Base-by-base conservation (phyloP, 2,113 vertebrate species). In the Oxyruncus cristatus region DNA sequence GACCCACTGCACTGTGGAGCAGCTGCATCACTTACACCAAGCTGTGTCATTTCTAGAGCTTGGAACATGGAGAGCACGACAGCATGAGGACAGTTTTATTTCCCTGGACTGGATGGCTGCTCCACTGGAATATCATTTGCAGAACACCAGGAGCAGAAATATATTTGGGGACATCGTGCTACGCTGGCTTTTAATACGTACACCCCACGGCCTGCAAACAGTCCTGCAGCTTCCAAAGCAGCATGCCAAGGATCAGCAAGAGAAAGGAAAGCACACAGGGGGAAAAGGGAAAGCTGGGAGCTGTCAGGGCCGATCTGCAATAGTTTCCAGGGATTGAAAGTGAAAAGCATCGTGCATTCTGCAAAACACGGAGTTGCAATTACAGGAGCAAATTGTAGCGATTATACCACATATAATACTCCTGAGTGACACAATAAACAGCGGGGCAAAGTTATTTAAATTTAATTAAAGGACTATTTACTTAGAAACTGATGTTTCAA, bases 51-150 rank as follows among this genome's bases (percentile, higher is more conserved):
- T 84, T 91, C 72, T 35, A n/a, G n/a, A 37, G 35, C 81, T 46
- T 68, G 70, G 82, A 93, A 83, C 50, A 49, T 16, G 65, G 88
- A 70, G 73, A 77, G 55, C 62, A 77, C 53, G 68, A 80, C 80
- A 67, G 42, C 68, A 96, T 74, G 82, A 94, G 95, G 93, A 91
- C 72, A 80, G 91, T 91, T 97, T 96, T 52, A 79, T 92, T 92
- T 93, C 88, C 95, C 73, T 53, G 84, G 88, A 27, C 61, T 76
- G 62, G 63, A 44, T 19, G 92, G 73, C 85, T 76, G 81, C 65
- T 93, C 52, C 27, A 14, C 12, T 52, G 59, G 49, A 95, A 67
- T 91, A 95, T 95, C 95, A 20, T 75, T 55, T 79, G 37, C 71
- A 41, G 94, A 96, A 90, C 84, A 59, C 18, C 63, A 28, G 6